These are phyloP conservation scores for Agrochola macilenta DNA, from an alignment of 2,888 invertebrate species.

Conservation along the genomic window DNA sequence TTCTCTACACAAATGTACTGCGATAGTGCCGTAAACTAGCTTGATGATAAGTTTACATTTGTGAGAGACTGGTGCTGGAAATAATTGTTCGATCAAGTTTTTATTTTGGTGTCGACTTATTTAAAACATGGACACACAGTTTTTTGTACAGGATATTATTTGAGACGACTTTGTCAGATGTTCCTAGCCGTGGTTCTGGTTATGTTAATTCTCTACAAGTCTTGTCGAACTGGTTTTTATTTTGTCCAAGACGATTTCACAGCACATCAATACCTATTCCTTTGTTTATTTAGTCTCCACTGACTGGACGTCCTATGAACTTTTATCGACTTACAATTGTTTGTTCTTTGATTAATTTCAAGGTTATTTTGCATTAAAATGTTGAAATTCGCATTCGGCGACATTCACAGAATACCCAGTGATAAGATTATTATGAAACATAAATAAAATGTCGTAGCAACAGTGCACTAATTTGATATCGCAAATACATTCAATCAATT, in stretches of 20 bases:
- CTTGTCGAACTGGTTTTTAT: slow-evolving; percentile 14
- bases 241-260: background rate
- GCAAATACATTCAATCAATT: slow-evolving; percentile 5
- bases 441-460: slow-evolving; percentile 18
- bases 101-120: slow-evolving; percentile 10
- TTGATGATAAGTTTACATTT: background rate
- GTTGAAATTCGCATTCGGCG: slow-evolving; percentile 18
- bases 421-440: slow-evolving; percentile 42
- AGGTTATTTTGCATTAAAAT: slow-evolving; percentile 35
- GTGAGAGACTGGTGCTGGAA: background rate
- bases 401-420: slow-evolving; percentile 8
- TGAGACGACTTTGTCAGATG: background rate
- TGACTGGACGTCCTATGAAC: slow-evolving; percentile 20
- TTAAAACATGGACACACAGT: background rate
- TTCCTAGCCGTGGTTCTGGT: slow-evolving; percentile 27
- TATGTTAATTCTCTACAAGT: slow-evolving; percentile 33
- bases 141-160: slow-evolving; percentile 16
- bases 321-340: slow-evolving; percentile 16
- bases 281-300: slow-evolving; percentile 26
- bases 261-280: background rate
- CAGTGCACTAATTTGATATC: slow-evolving; percentile 23
- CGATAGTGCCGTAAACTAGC: background rate
- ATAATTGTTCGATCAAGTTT: background rate
- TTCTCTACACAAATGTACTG: background rate
- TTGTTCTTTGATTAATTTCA: slow-evolving; percentile 37